Evolutionary conservation across 2,113 vertebrate genomes (phyloP), one percentile per base, ranked within the genome.

Genomic region (Calyptomena viridis): DNA sequence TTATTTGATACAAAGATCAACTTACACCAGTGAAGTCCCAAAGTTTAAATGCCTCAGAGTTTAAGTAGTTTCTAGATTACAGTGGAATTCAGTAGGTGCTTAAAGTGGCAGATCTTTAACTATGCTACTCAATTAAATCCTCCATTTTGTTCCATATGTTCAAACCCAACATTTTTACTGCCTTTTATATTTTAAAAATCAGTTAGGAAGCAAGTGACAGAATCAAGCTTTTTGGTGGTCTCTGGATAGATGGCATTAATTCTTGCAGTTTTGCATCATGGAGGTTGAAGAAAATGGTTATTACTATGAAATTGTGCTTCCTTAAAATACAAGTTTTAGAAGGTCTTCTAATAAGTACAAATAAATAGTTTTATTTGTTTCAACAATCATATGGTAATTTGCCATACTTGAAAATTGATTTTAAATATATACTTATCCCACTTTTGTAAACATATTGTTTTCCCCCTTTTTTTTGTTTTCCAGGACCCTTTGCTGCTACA

Each of bases 401-500:
- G 63, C 35, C 22, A 35, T 69, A 58, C 25, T 55, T 80, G 30
- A 80, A 89, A 91, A 71, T 31, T 42, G 0, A 15, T 81, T 81
- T 60, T 30, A 44, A 84, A 25, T 85, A 39, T 60, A 82, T 79
- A 8, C 3, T 67, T 91, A 84, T 66, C 42, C 19, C 21, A 31
- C 17, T 62, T 85, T 62, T 83, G 12, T 80, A 93, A 83, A 92
- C 16, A 7, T 23, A 56, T n/a, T 87, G 10, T 86, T 95, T 96
- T 63, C n/a, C 17, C 12, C 1, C 44, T 39, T 56, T 77, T 40
- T 80, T 59, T 56, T 63, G 89, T 85, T 7, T 86, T 39, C 62
- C 85, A 98, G 98, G 97, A 97, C n/a, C 40, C 85, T 47, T 76
- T 94, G 40, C 89, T 96, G 62, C 97, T 98, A 86, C 96, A 97